A percentile compares a stretch with the other conserved stretches of the same genome.
phyloP scores from a whole-genome alignment of 2,113 vertebrate genomes.

The Falco punctatus region DNA sequence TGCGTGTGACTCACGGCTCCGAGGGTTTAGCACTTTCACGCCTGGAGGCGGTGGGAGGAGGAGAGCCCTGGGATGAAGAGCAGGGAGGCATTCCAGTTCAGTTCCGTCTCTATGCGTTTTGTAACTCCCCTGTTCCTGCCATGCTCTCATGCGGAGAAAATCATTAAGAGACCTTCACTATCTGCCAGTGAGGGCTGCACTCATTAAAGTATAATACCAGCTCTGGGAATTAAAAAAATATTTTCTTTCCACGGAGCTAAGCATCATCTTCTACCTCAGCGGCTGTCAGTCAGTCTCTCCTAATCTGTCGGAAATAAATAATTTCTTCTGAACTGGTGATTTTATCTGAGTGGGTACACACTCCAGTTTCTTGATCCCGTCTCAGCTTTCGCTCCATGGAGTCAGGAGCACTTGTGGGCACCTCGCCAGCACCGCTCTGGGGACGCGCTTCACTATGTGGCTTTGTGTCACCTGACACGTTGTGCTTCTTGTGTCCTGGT shows the following conservation, averaged over 20 bases:
- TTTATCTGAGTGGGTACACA: neutral
- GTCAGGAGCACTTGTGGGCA: neutral
- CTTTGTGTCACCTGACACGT: neutral
- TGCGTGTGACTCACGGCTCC: neutral
- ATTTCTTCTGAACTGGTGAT: neutral
- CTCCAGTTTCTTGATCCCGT: neutral
- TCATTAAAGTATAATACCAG: neutral
- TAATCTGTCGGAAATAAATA: neutral
- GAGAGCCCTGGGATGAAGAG: slow-evolving; percentile 8
- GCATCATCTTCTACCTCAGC: neutral
- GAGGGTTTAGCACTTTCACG: neutral
- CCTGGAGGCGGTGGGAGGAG: slow-evolving; percentile 39
- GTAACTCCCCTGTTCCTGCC: neutral
- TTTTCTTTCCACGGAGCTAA: neutral
- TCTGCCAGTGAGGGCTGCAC: neutral
- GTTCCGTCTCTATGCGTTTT: neutral
- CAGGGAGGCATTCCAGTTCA: slow-evolving; percentile 4
- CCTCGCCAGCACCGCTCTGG: neutral
- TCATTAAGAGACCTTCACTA: neutral
- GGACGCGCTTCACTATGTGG: neutral
- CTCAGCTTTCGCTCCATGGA: neutral
- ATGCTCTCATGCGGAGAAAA: neutral
- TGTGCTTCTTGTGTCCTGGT: neutral
- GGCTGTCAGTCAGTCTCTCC: neutral
- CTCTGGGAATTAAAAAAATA: neutral